Conservation (phyloP, 2,797 vertebrate species). For the Heterohyrax brucei region DNA sequence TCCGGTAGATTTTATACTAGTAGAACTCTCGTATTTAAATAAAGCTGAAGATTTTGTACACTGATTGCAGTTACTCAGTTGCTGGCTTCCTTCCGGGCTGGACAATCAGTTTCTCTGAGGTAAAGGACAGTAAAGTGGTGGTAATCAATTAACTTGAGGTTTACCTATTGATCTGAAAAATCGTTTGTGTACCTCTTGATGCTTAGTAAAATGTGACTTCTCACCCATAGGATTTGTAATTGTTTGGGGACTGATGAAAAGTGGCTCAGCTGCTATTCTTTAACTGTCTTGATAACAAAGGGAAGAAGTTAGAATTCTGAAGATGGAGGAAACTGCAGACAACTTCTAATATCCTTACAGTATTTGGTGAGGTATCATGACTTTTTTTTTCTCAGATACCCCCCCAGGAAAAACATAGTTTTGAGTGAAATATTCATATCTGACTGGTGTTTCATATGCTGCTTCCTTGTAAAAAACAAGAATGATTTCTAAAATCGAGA, state of each 20-base stretch:
- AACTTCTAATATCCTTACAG: background rate
- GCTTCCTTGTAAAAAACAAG: background rate
- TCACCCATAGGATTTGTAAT: background rate
- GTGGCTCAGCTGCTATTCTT: background rate
- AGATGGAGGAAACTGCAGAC: background rate
- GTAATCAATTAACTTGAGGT: background rate
- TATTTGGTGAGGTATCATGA: background rate
- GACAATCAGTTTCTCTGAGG: background rate
- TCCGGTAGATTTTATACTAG: background rate
- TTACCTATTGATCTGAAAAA: conserved; percentile 7
- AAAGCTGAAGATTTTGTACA: background rate
- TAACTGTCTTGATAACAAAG: background rate
- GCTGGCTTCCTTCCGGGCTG: background rate
- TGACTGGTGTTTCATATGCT: background rate
- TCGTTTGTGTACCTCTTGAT: background rate
- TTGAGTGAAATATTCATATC: background rate
- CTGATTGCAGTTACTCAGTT: background rate
- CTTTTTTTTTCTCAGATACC: background rate
- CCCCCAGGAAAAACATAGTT: background rate
- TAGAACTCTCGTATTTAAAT: background rate
- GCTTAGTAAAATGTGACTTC: background rate
- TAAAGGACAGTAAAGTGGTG: background rate
- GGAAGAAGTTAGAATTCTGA: background rate
- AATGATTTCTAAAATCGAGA: background rate
- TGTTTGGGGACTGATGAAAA: background rate